These are phyloP conservation scores for Meloidogyne floridensis DNA, from an alignment of 1,140 invertebrate genomes.

Conservation along the genomic window DNA sequence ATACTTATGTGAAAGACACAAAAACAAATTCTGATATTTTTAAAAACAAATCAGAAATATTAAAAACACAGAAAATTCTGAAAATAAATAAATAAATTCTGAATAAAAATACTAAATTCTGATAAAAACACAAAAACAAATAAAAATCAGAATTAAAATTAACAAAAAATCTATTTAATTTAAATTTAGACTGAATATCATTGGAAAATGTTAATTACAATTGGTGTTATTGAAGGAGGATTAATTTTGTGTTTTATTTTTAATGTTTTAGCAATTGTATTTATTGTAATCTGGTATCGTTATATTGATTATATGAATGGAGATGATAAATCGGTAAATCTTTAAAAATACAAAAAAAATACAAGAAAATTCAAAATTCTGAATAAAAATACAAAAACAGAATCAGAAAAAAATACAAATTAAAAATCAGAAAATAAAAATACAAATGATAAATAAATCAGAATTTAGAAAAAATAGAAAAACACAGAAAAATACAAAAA, in stretches of 20 bases:
- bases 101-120: no score
- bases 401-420: not conserved
- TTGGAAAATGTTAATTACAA: conserved; percentile 53
- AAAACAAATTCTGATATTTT: no score
- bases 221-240: conserved; percentile 47
- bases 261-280: conserved; percentile 41
- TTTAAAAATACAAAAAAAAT: conserved; percentile 2
- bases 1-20: no score
- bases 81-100: no score
- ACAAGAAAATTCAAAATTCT: not conserved
- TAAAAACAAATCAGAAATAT: not conserved
- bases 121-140: no score
- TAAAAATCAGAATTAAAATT: no score
- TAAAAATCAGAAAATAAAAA: not conserved
- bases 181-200: conserved; percentile 45
- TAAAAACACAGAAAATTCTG: not conserved
- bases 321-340: conserved; percentile 46
- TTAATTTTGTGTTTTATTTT: conserved; percentile 56
- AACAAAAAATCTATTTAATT: not conserved
- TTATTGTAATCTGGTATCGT: conserved; percentile 60
- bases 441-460: no score
- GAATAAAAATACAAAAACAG: not conserved
- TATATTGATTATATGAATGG: conserved; percentile 64
- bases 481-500: not conserved
- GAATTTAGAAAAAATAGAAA: not conserved